phyloP scores from a whole-genome alignment of 2,797 vertebrate species.

The Sciurus vulgaris region DNA sequence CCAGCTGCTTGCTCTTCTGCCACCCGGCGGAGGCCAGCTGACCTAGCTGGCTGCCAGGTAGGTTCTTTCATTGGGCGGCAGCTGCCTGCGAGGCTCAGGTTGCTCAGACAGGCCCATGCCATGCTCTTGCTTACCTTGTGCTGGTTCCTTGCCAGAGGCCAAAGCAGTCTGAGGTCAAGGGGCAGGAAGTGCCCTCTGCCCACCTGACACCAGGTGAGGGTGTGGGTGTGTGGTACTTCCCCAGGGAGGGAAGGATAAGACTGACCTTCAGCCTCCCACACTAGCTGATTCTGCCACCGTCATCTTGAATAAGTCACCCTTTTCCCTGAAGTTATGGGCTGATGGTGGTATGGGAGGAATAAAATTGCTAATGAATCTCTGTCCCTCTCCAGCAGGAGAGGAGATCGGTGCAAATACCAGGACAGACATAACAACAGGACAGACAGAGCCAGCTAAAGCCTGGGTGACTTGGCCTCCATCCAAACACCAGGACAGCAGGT shows the following conservation, averaged over 20 bases:
- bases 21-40: rapidly evolving
- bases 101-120: neutral
- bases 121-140: neutral
- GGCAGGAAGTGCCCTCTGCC: too few species aligned
- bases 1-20: rapidly evolving
- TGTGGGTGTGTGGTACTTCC: rapidly evolving
- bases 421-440: neutral
- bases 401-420: neutral
- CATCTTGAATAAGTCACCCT: neutral
- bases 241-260: neutral
- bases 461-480: neutral
- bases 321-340: neutral
- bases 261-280: neutral
- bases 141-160: neutral
- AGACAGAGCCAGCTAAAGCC: rapidly evolving
- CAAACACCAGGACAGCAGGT: neutral
- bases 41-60: neutral
- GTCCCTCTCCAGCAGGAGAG: too few species aligned
- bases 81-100: neutral
- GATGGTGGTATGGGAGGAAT: neutral
- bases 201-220: rapidly evolving
- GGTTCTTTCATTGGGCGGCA: neutral
- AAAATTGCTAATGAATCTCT: rapidly evolving
- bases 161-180: neutral
- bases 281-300: rapidly evolving